These are phyloP conservation scores for Gymnothorax reevesii DNA, from an alignment of 2,797 vertebrate species.

Conservation along the genomic window DNA sequence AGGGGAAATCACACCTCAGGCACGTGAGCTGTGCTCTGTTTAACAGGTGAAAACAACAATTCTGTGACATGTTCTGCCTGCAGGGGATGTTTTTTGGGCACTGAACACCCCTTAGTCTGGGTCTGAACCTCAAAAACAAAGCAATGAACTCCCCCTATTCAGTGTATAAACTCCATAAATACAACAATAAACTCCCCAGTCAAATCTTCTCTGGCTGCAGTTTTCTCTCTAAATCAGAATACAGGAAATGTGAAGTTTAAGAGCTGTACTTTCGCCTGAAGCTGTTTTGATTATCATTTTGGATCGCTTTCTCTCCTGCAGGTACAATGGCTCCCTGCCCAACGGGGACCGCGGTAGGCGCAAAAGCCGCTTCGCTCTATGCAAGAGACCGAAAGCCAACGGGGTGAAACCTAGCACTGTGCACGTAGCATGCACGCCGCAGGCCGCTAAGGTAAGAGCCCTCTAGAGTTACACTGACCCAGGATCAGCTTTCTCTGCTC, in stretches of 20 bases:
- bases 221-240: too few relatives aligned
- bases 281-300: background rate
- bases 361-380: slow-evolving; percentile 88
- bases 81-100: too few relatives aligned
- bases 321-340: slow-evolving; percentile 92
- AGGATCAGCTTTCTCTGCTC: background rate
- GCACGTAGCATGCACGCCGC: slow-evolving; percentile 86
- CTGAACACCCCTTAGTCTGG: too few relatives aligned
- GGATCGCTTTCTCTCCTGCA: slow-evolving; percentile 43
- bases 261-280: too few relatives aligned
- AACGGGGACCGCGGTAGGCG: slow-evolving; percentile 86
- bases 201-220: too few relatives aligned
- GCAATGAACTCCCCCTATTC: too few relatives aligned
- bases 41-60: too few relatives aligned
- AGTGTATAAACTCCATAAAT: too few relatives aligned
- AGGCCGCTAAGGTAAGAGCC: slow-evolving; percentile 86
- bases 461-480: background rate
- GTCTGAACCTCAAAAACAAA: too few relatives aligned
- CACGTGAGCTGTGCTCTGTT: background rate
- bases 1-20: background rate
- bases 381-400: slow-evolving; percentile 87
- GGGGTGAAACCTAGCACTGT: slow-evolving; percentile 93
- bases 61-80: too few relatives aligned
- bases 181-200: too few relatives aligned
- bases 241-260: too few relatives aligned